phyloP scores from a whole-genome alignment of 2,797 vertebrate species.

The Caiman crocodilus region DNA sequence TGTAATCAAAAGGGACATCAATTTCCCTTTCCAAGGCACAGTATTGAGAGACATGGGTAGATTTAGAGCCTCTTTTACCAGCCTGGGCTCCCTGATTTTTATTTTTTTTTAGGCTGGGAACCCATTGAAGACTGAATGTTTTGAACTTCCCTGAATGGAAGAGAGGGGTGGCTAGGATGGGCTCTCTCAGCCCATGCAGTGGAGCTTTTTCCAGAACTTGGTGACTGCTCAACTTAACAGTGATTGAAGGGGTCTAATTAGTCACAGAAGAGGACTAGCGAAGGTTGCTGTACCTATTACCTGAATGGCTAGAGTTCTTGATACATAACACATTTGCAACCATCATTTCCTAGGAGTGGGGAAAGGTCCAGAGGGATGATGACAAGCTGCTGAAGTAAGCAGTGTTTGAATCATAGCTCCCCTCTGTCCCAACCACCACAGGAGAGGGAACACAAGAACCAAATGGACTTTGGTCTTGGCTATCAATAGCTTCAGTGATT shows the following conservation, averaged over 20 bases:
- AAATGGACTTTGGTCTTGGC: constrained; percentile 18
- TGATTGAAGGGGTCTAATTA: background rate
- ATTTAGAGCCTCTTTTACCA: too few species aligned
- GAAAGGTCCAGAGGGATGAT: constrained; percentile 42
- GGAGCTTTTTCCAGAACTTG: background rate
- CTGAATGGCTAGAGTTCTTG: background rate
- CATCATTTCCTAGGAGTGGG: background rate
- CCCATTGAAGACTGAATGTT: too few species aligned
- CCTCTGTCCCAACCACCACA: constrained; percentile 48
- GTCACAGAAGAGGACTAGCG: background rate
- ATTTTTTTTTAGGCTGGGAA: too few species aligned
- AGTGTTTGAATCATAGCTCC: constrained; percentile 40
- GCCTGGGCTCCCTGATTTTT: too few species aligned
- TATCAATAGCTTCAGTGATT: background rate
- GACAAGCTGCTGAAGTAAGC: constrained; percentile 38
- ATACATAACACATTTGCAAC: background rate
- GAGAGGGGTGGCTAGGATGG: too few species aligned
- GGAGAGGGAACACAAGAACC: background rate
- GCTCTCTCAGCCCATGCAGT: background rate
- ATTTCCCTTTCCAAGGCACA: too few species aligned
- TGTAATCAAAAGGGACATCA: too few species aligned
- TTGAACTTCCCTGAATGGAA: too few species aligned
- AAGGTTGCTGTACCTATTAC: background rate
- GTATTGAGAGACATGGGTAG: too few species aligned
- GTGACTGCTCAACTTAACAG: background rate